These are phyloP conservation scores for Echiichthys vipera DNA, from an alignment of 2,797 vertebrate genomes.

Conservation along the genomic window DNA sequence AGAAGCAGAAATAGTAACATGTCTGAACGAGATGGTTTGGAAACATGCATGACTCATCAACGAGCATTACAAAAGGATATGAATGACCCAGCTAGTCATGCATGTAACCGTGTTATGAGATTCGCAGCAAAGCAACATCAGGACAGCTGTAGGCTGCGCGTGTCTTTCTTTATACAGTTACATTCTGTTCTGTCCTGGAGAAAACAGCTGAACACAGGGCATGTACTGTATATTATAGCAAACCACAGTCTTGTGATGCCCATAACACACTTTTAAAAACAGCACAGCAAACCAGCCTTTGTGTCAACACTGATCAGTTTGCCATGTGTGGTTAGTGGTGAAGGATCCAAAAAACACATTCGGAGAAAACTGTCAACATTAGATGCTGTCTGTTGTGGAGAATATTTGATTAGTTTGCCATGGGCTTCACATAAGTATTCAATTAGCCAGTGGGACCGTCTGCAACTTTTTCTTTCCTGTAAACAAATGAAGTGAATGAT, in stretches of 20 bases:
- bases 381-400: too few species aligned
- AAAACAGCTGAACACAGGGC: conserved; percentile 6
- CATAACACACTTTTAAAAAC: background rate
- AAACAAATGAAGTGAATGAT: background rate
- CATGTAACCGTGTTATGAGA: conserved; percentile 37
- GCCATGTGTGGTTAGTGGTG: too few species aligned
- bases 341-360: too few species aligned
- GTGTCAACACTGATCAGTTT: too few species aligned
- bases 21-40: background rate
- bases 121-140: conserved; percentile 48
- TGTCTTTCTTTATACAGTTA: conserved; percentile 3
- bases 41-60: conserved; percentile 9
- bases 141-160: conserved; percentile 29
- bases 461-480: background rate
- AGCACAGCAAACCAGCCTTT: conserved; percentile 1
- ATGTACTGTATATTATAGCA: conserved; percentile 4
- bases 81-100: conserved; percentile 8
- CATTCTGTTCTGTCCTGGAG: conserved; percentile 44
- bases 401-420: too few species aligned
- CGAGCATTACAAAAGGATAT: background rate
- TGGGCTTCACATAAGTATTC: conserved; percentile 7
- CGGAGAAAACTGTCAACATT: too few species aligned
- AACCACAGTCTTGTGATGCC: conserved; percentile 19
- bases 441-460: background rate
- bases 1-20: conserved; percentile 11